Evolutionary conservation across 1,140 invertebrate species (phyloP), one percentile per base, ranked within the genome.

Genomic region (Drosophila ironensis): DNA sequence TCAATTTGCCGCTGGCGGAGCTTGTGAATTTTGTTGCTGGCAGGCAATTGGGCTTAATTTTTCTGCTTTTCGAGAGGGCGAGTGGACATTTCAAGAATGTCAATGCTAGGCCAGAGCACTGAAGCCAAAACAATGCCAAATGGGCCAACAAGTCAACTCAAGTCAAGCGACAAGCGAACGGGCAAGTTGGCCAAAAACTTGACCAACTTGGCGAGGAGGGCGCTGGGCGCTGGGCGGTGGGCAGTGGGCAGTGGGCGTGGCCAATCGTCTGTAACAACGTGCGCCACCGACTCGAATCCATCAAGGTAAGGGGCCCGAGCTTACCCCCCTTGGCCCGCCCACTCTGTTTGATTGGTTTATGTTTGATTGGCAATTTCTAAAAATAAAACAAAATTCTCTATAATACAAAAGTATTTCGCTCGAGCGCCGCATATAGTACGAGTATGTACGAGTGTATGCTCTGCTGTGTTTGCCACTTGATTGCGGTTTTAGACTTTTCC

Each of bases 401-500:
- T 28, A 52, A 52, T 28, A 44, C 27, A 66, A 46, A 72, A 50
- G 57, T 61, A 70, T 53, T 33, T 45, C 16, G 28, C 61, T 6
- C 46, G n/a, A 4, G n/a, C 9, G 7, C n/a, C 2, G 5, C n/a
- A 0, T 7, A 0, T 27, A 9, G 0, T n/a, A 27, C n/a, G 28
- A 25, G 25, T 44, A n/a, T 48, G 40, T 30, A 8, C 45, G 45
- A 41, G 38, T 69, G 19, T 61, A 74, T 69, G n/a, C n/a, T n/a
- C n/a, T 68, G 63, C 54, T 69, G 52, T 74, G 63, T 68, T 78
- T 69, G 74, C 74, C 74, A 78, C 74, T 78, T 69, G 74, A 78
- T 78, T 77, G 74, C 74, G 74, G 74, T 63, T 69, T 78, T 77
- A 68, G 74, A 78, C 74, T 77, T 77, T 78, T 77, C 74, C 74